Base-by-base conservation (phyloP, 1,140 invertebrate genomes). In the Drosophila funebris region DNA sequence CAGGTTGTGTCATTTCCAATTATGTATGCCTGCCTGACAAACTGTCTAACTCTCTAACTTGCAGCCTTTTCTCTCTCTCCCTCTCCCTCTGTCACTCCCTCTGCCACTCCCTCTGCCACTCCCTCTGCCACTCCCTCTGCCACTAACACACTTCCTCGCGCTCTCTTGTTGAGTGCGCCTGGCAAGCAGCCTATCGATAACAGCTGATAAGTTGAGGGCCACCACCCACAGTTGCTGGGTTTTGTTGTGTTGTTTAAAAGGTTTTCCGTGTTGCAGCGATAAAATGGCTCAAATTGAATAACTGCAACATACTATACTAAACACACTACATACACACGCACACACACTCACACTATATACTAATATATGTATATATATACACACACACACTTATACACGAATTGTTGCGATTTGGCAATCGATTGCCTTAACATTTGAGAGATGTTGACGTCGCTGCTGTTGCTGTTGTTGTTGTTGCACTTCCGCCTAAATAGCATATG, bases 221-320 rank as follows among this genome's bases (percentile, higher is more conserved):
- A 48, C 70, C 73, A 74, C 73, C 79, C 27, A 37, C 39, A 41
- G 54, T 52, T 50, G 31, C 20, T 46, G 36, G 52, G 22, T 63
- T 43, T 83, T 68, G 43, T 76, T 76, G 72, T 71, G 57, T 33
- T 79, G 69, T 75, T 81, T 87, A 85, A 85, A 85, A 85, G 82
- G 82, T 87, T 85, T 85, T 85, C 52, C 82, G 62, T 85, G 82
- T 85, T 33, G 14, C 13, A 69, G 67, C 80, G 80, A 85, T 85
- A 87, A 87, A 87, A 72, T 76, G 74, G 74, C 74, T 75, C 75
- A 87, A 81, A 87, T 85, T 85, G 81, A 81, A 78, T 85, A 87
- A 75, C 82, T 81, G 77, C 64, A 56, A 13, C 31, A 20, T n/a
- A n/a, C n/a, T n/a, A n/a, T n/a, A n/a, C n/a, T n/a, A n/a, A n/a